Evolutionary conservation across 2,797 vertebrate species (phyloP).

Genomic region (Leptodactylus fallax): DNA sequence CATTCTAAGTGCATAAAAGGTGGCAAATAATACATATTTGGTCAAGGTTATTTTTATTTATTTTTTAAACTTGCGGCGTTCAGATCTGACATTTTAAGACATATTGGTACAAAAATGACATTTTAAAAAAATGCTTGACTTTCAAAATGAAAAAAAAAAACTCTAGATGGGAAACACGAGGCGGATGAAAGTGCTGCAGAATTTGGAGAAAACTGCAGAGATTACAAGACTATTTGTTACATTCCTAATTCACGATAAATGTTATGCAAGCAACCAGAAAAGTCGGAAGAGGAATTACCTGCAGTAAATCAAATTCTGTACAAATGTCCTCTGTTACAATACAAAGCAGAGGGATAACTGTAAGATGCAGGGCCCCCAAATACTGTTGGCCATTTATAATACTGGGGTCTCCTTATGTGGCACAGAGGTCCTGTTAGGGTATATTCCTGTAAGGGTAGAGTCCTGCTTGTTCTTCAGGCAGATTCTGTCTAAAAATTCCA

Average conservation of each 20-base stretch:
- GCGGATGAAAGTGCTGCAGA: neutral
- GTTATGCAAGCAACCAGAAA: too few relatives aligned
- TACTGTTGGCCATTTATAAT: too few relatives aligned
- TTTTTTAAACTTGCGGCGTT: neutral
- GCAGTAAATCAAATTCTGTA: too few relatives aligned
- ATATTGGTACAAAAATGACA: slow-evolving; percentile 5
- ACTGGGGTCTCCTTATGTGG: too few relatives aligned
- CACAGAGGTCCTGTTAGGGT: too few relatives aligned
- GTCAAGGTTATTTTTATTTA: neutral
- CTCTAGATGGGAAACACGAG: neutral
- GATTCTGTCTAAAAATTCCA: too few relatives aligned
- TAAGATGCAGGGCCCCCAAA: too few relatives aligned
- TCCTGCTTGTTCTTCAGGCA: too few relatives aligned
- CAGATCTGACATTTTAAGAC: slow-evolving; percentile 5
- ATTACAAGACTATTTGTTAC: neutral
- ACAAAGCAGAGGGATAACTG: too few relatives aligned
- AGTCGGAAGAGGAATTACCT: too few relatives aligned
- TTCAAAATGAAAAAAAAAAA: neutral
- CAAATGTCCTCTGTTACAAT: too few relatives aligned
- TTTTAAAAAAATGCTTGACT: neutral
- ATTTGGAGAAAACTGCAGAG: neutral
- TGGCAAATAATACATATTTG: neutral
- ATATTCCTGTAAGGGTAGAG: too few relatives aligned
- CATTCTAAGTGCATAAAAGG: neutral
- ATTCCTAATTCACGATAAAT: neutral